Evolutionary conservation across 2,797 vertebrate species (phyloP), one percentile per base, ranked within the genome.

Genomic region (Mormyrops boulengeri): DNA sequence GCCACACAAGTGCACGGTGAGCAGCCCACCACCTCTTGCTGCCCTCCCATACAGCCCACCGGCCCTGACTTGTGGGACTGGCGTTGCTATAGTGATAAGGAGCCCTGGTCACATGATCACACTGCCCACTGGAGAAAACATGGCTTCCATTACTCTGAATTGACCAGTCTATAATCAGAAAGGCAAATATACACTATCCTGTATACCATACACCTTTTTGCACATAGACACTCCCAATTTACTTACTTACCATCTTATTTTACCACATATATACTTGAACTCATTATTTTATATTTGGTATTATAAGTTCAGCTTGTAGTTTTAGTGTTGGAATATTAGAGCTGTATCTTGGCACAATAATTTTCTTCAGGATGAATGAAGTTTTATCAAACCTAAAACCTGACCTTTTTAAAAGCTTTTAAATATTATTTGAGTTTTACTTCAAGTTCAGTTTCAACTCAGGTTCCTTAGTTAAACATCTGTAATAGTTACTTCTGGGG

Each of bases 1-100:
- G 89, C 99, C 99, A 11, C 99, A 99, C 94, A 99, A 99, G 93
- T 99, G 99, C 96, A 99, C 99, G 95, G 98, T 99, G 93, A 98
- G 95, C 93, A 0, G 49, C 50, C 52, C 1, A 44, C 0, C n/a
- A 11, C 44, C n/a, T 12, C 22, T 1, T 52, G 55, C 87, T 19
- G 86, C 34, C 19, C 17, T 30, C 12, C 52, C 8, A 11, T 1
- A 66, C 12, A 53, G 11, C 7, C 11, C 73, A 7, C 2, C 3
- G 14, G 14, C 82, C 44, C 7, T 5, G 73, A 11, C 73, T 44
- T 44, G 14, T 47, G 34, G 34, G 38, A 2, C 73, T n/a, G 8
- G 60, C 3, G 0, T 66, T 30, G 22, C 62, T 66, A 66, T 30
- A 66, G 26, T 30, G 26, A 66, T 66, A 66, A 30, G 62, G 9